These are phyloP conservation scores for Panagrolaimus sp. DNA, from an alignment of 1,140 invertebrate species.

Conservation along the genomic window DNA sequence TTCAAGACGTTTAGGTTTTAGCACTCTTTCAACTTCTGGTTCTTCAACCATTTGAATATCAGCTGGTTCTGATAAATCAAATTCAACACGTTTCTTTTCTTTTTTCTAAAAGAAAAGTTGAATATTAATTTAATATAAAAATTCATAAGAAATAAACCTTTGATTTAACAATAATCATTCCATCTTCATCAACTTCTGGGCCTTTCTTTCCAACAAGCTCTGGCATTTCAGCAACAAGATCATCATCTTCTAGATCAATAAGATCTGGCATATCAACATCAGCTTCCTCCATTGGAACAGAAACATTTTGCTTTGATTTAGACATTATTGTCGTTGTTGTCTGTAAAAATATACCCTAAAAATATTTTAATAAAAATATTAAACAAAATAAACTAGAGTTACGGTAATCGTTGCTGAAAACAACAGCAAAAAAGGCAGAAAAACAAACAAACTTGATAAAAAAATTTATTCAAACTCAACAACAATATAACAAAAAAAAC, in stretches of 20 bases:
- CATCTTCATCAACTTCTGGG: slow-evolving; percentile 11
- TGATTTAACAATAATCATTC: slow-evolving; percentile 1
- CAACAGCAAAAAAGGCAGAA: neutral
- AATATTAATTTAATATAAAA: too few relatives aligned
- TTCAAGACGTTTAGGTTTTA: neutral
- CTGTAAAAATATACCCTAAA: neutral
- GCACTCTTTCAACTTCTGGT: too few relatives aligned
- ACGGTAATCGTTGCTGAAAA: too few relatives aligned
- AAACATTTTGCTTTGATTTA: neutral
- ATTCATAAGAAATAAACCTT: too few relatives aligned
- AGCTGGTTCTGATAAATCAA: too few relatives aligned
- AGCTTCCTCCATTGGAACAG: slow-evolving; percentile 35
- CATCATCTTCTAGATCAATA: slow-evolving; percentile 40
- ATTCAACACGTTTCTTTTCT: neutral
- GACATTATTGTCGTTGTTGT: slow-evolving; percentile 5
- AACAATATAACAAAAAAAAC: neutral
- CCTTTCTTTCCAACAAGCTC: neutral
- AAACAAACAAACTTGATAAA: neutral
- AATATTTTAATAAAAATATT: too few relatives aligned
- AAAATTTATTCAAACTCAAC: neutral
- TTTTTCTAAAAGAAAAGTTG: neutral
- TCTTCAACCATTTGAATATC: too few relatives aligned
- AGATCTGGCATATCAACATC: slow-evolving; percentile 50
- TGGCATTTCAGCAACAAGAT: slow-evolving; percentile 15
- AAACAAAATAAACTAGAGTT: too few relatives aligned